Conservation (phyloP, 2,797 vertebrate genomes). For the Pterois miles region DNA sequence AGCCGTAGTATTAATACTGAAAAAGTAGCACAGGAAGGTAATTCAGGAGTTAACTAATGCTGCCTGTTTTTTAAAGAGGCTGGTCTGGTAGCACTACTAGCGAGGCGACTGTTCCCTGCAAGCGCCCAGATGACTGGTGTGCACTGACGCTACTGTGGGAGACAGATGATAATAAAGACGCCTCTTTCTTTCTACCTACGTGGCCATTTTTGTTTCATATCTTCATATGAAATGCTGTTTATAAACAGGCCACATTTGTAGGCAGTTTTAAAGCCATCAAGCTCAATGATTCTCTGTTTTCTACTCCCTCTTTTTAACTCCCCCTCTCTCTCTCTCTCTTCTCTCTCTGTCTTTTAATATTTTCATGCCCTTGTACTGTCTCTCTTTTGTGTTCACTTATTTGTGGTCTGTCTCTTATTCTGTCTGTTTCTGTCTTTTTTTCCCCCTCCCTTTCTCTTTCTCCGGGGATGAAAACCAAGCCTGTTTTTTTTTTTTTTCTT, state of each 20-base stretch:
- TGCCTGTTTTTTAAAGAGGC: conserved; percentile 7
- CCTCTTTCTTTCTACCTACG: conserved; percentile 30
- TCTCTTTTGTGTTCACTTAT: conserved; percentile 69
- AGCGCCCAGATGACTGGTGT: background rate
- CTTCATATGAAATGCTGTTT: conserved; percentile 41
- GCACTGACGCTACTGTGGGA: conserved; percentile 12
- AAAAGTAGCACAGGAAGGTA: background rate
- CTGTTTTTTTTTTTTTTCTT: conserved; percentile 81
- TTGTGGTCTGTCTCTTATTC: conserved; percentile 72
- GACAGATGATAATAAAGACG: conserved; percentile 13
- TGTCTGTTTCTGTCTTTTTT: conserved; percentile 59
- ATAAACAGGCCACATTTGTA: conserved; percentile 60
- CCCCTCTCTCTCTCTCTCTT: conserved; percentile 28
- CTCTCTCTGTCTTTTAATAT: conserved; percentile 67
- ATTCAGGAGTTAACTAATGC: conserved; percentile 2
- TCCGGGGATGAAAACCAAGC: conserved; percentile 81
- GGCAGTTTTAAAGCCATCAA: conserved; percentile 55
- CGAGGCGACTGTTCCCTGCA: background rate
- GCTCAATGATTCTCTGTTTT: conserved; percentile 55
- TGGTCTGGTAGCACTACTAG: background rate
- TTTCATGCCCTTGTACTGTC: conserved; percentile 62
- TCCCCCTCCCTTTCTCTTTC: conserved; percentile 2
- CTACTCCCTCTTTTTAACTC: conserved; percentile 48
- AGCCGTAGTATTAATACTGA: background rate
- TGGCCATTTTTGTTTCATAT: conserved; percentile 38